Evolutionary conservation across 2,113 vertebrate species (phyloP), one percentile per base, ranked within the genome.

Genomic region (Brachionichthys hirsutus): DNA sequence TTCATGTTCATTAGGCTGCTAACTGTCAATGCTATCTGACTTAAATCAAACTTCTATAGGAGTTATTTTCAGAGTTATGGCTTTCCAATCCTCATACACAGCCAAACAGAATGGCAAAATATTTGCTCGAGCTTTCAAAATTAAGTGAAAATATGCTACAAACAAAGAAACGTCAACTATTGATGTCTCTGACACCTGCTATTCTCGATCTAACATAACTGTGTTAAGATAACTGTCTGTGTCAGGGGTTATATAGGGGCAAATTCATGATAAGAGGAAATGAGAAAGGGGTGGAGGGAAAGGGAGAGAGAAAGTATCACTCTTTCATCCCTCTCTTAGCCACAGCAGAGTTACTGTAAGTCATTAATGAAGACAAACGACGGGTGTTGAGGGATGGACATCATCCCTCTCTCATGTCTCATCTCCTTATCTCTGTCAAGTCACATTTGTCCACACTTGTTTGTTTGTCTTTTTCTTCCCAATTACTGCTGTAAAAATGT

Each of bases 191-290:
- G 42, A 69, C 36, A 64, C 54, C 49, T 64, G 66, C 15, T 60
- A 58, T 15, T 36, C 42, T 6, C 20, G 46, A 6, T 40, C 9
- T 15, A 3, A 18, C 9, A 16, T 44, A 44, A 48, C 15, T 63
- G 2, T 47, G 43, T 50, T 4, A 30, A 43, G 47, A 40, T 50
- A 30, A 20, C 19, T 55, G 61, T 54, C 59, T 53, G 54, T 56
- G 24, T 70, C 62, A 74, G 67, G 67, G 69, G 57, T 78, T 87
- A 75, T 89, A 89, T 89, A 89, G 81, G 35, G 54, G 6, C 60
- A 53, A 14, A 68, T 52, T 51, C 45, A 46, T 50, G 52, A 79
- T 69, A 53, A 64, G 65, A 71, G 70, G 81, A 78, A 75, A 69
- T 16, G n/a, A 50, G 58, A 54, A 42, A 59, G 49, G 61, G 46